Evolutionary conservation across 2,113 vertebrate genomes (phyloP).

Genomic region (Panthera uncia): DNA sequence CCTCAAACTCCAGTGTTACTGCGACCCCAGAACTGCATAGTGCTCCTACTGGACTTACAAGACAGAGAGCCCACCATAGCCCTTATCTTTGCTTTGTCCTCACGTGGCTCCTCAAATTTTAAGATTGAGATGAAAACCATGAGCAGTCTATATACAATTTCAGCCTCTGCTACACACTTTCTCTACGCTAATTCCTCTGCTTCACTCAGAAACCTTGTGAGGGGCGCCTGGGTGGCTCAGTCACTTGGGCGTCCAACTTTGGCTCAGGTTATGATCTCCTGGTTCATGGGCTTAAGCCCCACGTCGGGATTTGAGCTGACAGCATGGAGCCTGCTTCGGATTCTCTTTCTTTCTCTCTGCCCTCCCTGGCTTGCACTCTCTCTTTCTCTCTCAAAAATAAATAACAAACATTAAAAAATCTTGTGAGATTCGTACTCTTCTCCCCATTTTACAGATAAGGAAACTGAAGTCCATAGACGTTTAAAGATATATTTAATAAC

Average conservation of each 20-base stretch:
- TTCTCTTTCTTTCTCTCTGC: no score
- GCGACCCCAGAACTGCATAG: rapidly evolving
- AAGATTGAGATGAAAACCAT: neutral
- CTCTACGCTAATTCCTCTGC: neutral
- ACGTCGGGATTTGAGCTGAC: no score
- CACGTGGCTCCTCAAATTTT: neutral
- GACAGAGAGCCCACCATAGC: neutral
- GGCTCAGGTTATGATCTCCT: no score
- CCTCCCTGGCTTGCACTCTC: no score
- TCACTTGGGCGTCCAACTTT: no score
- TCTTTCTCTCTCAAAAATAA: no score
- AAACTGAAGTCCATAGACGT: neutral
- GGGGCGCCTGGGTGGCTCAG: no score
- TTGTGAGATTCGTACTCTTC: neutral
- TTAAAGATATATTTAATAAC: neutral
- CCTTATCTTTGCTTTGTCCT: neutral
- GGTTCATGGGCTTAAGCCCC: no score
- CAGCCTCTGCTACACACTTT: neutral
- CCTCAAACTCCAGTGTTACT: neutral
- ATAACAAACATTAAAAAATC: neutral
- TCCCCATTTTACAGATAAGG: neutral
- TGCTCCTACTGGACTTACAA: neutral
- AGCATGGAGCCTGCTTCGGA: no score
- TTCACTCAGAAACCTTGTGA: neutral
- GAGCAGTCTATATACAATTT: neutral